Conservation (phyloP, 1,140 invertebrate genomes). For the Bilobella aurantiaca region DNA sequence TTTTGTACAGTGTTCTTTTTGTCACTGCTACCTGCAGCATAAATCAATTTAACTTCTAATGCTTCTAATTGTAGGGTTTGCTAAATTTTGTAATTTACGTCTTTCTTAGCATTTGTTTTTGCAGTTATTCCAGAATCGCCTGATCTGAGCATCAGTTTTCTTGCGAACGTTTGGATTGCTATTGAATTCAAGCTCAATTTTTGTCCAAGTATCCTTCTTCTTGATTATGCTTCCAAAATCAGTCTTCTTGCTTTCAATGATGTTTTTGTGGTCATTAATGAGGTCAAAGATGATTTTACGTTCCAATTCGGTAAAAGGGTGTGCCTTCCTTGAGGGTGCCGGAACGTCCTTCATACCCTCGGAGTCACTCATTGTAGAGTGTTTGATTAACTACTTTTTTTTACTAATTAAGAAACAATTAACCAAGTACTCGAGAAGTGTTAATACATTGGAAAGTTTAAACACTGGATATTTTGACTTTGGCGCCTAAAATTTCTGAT, state of each 20-base stretch:
- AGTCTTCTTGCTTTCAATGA: not conserved
- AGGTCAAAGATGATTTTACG: not conserved
- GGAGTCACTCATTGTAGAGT: not conserved
- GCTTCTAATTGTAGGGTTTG: too few relatives aligned
- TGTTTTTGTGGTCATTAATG: not conserved
- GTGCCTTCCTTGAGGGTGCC: not conserved
- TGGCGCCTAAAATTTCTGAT: too few relatives aligned
- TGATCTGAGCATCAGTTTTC: not conserved
- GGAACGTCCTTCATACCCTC: not conserved
- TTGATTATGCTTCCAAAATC: not conserved
- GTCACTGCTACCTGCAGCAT: too few relatives aligned
- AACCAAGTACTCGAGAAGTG: too few relatives aligned
- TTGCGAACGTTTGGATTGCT: not conserved
- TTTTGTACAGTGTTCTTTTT: too few relatives aligned
- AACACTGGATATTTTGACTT: too few relatives aligned
- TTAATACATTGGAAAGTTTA: too few relatives aligned
- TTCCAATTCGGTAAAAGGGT: not conserved
- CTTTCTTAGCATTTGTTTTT: conserved; percentile 9
- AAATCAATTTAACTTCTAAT: too few relatives aligned
- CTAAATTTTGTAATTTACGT: not conserved
- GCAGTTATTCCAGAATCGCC: conserved; percentile 3
- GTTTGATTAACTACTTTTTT: too few relatives aligned
- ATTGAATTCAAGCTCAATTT: not conserved
- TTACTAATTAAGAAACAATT: too few relatives aligned
- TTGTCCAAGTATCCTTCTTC: not conserved